These are phyloP conservation scores for Melieria crassipennis DNA, from an alignment of 2,888 invertebrate genomes.

Conservation along the genomic window DNA sequence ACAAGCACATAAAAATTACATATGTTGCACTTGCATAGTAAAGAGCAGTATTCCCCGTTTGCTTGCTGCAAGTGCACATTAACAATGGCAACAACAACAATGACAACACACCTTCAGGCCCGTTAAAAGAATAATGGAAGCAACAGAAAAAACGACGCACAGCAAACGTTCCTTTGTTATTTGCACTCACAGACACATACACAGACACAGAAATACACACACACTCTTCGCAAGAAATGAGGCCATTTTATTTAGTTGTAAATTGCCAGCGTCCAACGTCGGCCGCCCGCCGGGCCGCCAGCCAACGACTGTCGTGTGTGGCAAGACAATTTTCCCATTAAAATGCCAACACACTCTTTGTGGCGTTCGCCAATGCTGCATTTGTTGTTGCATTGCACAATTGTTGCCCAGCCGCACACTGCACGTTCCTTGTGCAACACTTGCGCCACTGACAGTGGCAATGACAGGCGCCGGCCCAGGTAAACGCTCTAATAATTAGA, in stretches of 20 bases:
- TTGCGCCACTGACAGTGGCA: no score
- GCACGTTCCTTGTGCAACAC: no score
- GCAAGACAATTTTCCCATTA: slow-evolving; percentile 3
- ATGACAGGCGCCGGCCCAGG: no score
- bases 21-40: no score
- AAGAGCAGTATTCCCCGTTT: no score
- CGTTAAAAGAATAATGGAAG: slow-evolving; percentile 2
- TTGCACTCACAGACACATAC: neutral
- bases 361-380: neutral
- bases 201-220: neutral
- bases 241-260: slow-evolving; percentile 16
- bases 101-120: slow-evolving; percentile 18
- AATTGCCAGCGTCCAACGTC: slow-evolving; percentile 7
- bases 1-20: neutral
- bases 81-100: slow-evolving; percentile 6
- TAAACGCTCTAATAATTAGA: no score
- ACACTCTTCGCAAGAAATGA: neutral
- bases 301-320: slow-evolving; percentile 5
- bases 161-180: slow-evolving; percentile 15
- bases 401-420: no score
- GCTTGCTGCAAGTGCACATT: neutral
- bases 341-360: neutral
- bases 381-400: neutral
- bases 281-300: neutral
- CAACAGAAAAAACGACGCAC: neutral